Evolutionary conservation across 1,140 invertebrate species (phyloP).

Genomic region (Eueides isabella): DNA sequence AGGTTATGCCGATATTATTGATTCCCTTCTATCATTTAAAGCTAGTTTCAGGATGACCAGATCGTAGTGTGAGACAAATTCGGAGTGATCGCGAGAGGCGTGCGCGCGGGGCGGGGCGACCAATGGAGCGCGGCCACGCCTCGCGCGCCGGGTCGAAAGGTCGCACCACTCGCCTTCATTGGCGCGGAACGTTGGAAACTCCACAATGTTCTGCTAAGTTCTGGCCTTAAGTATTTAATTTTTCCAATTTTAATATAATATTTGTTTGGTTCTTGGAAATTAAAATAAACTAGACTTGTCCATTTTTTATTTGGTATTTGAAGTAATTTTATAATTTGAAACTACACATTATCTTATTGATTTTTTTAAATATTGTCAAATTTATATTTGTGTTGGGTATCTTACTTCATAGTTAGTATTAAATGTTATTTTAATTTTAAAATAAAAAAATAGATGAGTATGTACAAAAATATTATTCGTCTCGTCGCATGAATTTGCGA

Average conservation of each 20-base stretch:
- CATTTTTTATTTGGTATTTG: neutral
- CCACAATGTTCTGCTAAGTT: slow-evolving; percentile 3
- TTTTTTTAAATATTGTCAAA: too few relatives aligned
- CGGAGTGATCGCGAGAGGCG: slow-evolving; percentile 55
- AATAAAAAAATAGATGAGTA: too few relatives aligned
- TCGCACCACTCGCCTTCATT: slow-evolving; percentile 61
- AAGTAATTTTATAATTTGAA: too few relatives aligned
- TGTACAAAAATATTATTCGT: too few relatives aligned
- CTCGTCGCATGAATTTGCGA: too few relatives aligned
- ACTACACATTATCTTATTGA: too few relatives aligned
- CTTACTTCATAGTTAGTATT: too few relatives aligned
- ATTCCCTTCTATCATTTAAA: slow-evolving; percentile 37
- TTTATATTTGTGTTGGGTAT: too few relatives aligned
- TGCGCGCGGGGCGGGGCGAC: slow-evolving; percentile 52
- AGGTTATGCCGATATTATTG: slow-evolving; percentile 30
- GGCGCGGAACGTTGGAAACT: slow-evolving; percentile 48
- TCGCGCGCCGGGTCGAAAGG: slow-evolving; percentile 75
- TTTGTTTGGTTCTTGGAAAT: neutral
- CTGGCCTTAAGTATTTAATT: neutral
- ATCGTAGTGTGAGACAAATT: slow-evolving; percentile 41
- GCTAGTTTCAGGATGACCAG: slow-evolving; percentile 37
- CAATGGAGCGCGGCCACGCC: slow-evolving; percentile 76
- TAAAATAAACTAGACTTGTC: neutral
- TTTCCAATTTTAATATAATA: neutral
- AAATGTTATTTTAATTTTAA: too few relatives aligned